Evolutionary conservation across 2,797 vertebrate species (phyloP).

Genomic region (Thripadectes ignobilis): DNA sequence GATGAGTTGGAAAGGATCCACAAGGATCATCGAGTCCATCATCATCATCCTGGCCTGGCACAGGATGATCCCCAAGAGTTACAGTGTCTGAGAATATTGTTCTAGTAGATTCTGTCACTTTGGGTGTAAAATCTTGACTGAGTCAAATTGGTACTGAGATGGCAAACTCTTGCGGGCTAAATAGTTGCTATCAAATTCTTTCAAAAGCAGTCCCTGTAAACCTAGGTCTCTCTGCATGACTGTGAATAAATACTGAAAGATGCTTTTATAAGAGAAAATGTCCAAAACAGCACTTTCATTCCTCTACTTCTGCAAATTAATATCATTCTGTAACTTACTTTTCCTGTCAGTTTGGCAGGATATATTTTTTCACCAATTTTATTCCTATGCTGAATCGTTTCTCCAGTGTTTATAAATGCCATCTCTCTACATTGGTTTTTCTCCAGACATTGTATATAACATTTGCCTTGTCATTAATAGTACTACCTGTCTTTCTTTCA

Average conservation of each 20-base stretch:
- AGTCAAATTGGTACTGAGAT: neutral
- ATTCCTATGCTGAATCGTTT: neutral
- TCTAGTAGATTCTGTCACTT: neutral
- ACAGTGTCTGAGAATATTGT: neutral
- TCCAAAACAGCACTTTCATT: neutral
- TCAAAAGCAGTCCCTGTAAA: neutral
- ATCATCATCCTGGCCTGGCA: too few species aligned
- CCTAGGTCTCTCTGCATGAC: neutral
- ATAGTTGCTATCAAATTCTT: neutral
- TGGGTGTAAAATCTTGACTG: neutral
- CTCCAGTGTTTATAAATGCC: slow-evolving; percentile 1
- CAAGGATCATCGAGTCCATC: neutral
- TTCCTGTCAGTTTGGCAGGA: slow-evolving; percentile 11
- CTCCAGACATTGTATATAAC: neutral
- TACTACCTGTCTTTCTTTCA: neutral
- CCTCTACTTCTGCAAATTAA: neutral
- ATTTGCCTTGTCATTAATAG: neutral
- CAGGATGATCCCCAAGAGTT: neutral
- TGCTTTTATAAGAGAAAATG: neutral
- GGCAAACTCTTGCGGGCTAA: neutral
- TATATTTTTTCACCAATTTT: slow-evolving; percentile 31
- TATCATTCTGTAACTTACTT: neutral
- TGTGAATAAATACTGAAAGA: neutral
- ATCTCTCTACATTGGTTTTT: neutral
- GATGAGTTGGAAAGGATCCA: neutral